These are phyloP conservation scores for Pelobates cultripes DNA, from an alignment of 2,797 vertebrate genomes.

Conservation along the genomic window DNA sequence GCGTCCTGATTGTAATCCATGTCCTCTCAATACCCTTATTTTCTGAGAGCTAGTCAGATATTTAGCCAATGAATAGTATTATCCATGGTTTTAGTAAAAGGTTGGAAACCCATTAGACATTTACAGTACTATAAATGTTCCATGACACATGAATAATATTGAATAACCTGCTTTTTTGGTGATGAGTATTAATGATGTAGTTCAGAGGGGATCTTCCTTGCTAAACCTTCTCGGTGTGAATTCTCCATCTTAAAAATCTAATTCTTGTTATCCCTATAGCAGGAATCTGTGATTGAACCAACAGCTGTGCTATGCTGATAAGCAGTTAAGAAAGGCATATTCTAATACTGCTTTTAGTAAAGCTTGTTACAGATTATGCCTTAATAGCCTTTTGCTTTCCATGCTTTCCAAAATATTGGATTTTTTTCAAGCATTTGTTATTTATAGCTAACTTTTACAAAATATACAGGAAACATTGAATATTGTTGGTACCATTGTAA, in stretches of 20 bases:
- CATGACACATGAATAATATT: slow-evolving; percentile 26
- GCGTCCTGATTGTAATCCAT: background rate
- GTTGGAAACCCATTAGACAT: slow-evolving; percentile 35
- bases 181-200: slow-evolving; percentile 51
- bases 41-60: slow-evolving; percentile 21
- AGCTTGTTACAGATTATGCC: slow-evolving; percentile 27
- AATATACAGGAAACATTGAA: background rate
- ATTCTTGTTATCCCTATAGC: slow-evolving; percentile 50
- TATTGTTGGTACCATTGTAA: background rate
- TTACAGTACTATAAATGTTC: slow-evolving; percentile 25
- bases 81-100: slow-evolving; percentile 12
- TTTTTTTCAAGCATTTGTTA: background rate
- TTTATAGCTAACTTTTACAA: background rate
- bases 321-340: slow-evolving; percentile 37
- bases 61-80: slow-evolving; percentile 20
- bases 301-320: slow-evolving; percentile 52
- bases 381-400: slow-evolving; percentile 14
- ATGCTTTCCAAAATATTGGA: background rate
- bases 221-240: slow-evolving; percentile 46
- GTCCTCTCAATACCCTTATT: background rate
- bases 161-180: slow-evolving; percentile 29
- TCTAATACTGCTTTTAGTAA: slow-evolving; percentile 26
- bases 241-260: slow-evolving; percentile 40
- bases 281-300: slow-evolving; percentile 31
- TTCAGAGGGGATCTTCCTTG: slow-evolving; percentile 50